phyloP scores from a whole-genome alignment of 1,140 invertebrate species.

The Cotesia vestalis region DNA sequence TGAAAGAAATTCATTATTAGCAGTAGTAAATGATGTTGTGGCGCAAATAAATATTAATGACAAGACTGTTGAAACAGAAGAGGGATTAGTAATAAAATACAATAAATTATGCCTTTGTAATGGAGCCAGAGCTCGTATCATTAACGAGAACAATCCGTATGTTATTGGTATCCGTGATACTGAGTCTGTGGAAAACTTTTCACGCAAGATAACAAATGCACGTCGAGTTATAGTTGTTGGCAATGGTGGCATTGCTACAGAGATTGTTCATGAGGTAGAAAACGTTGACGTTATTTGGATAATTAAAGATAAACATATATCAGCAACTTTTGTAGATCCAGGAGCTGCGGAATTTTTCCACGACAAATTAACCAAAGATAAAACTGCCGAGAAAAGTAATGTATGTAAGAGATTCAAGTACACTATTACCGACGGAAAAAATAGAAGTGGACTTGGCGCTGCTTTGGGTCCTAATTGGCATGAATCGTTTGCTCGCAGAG shows the following conservation, averaged over 20 bases:
- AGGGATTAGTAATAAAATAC: slow-evolving; percentile 73
- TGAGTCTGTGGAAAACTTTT: slow-evolving; percentile 88
- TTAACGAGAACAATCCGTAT: slow-evolving; percentile 71
- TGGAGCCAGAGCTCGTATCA: slow-evolving; percentile 85
- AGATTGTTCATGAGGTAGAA: slow-evolving; percentile 89
- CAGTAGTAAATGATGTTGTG: slow-evolving; percentile 75
- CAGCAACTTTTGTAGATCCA: slow-evolving; percentile 92
- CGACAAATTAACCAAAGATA: slow-evolving; percentile 56
- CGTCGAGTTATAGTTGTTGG: slow-evolving; percentile 85
- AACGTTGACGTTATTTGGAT: slow-evolving; percentile 91
- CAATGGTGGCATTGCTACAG: slow-evolving; percentile 98
- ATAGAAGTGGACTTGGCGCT: slow-evolving; percentile 71
- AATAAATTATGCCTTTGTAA: slow-evolving; percentile 89
- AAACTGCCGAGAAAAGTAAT: slow-evolving; percentile 37
- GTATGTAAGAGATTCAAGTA: slow-evolving; percentile 76
- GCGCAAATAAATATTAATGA: slow-evolving; percentile 66
- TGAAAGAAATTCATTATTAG: slow-evolving; percentile 69
- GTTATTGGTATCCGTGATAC: slow-evolving; percentile 93
- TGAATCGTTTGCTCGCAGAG: slow-evolving; percentile 73
- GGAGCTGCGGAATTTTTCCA: slow-evolving; percentile 96
- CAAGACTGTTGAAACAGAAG: slow-evolving; percentile 62
- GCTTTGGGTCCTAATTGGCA: slow-evolving; percentile 97
- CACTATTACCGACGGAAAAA: slow-evolving; percentile 60
- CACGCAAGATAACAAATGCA: slow-evolving; percentile 73
- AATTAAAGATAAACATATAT: slow-evolving; percentile 92